Base-by-base conservation (phyloP, 2,113 vertebrate species). In the Dicrurus megarhynchus region DNA sequence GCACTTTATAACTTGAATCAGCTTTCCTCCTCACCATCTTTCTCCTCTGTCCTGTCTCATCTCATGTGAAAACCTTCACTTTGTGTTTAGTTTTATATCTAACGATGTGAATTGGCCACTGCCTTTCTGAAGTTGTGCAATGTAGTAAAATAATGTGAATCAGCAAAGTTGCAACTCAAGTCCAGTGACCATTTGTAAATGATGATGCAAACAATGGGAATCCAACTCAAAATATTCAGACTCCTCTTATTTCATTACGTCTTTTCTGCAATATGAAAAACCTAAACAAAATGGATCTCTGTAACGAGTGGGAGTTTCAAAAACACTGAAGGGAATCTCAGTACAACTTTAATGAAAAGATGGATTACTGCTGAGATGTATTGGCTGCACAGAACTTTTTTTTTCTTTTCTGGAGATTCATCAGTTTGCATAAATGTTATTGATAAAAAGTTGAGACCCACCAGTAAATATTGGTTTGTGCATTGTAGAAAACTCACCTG, bases 31-130 rank as follows among this genome's bases (percentile, higher is more conserved):
- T 32, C 24, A 33, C 8, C 16, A 16, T 30, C 6, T 53, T 28
- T 46, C 18, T 22, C 16, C 4, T 14, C 4, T 3, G 16, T 32
- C 22, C 6, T 4, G 10, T 7, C 8, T 12, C n/a, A 32, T 14
- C 23, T 32, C 10, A 32, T 9, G 5, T 57, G 30, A 90, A 87
- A 60, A 65, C 5, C 11, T 69, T 64, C 11, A 46, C 7, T 71
- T 63, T 56, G 9, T 56, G 16, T 63, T 63, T 32, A 26, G 20
- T 55, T 47, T 68, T 12, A 32, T 32, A 24, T 23, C 6, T 70
- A 70, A 57, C 33, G 1, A 13, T 9, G 18, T 15, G 32, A 67
- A 39, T 14, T 33, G 8, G 3, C 7, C 26, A 27, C 16, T 55
- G n/a, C 4, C 13, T 22, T 84, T 44, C 57, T 52, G 9, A 27